Evolutionary conservation across 2,888 invertebrate genomes (phyloP).

Genomic region (Cryptocephalus primarius): DNA sequence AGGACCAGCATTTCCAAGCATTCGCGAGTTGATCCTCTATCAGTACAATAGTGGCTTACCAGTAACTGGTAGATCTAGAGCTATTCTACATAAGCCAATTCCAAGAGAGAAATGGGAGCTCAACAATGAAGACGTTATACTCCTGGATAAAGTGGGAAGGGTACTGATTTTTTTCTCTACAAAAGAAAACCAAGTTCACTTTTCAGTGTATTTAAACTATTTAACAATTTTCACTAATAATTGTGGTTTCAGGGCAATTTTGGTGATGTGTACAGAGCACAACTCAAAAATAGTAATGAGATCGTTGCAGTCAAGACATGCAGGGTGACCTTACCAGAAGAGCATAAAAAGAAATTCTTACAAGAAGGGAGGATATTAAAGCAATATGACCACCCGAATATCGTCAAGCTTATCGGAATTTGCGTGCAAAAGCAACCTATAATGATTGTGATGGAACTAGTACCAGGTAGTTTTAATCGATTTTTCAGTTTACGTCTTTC

Average conservation of each 20-base stretch:
- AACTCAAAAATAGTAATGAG: conserved; percentile 67
- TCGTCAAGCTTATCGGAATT: conserved; percentile 91
- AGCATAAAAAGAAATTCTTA: conserved; percentile 84
- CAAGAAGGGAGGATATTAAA: conserved; percentile 92
- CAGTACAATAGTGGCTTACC: conserved; percentile 78
- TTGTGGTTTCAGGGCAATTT: conserved; percentile 74
- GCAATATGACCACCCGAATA: conserved; percentile 94
- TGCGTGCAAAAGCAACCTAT: conserved; percentile 97
- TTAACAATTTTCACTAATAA: neutral
- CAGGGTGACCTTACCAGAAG: conserved; percentile 85
- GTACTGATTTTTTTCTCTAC: conserved; percentile 41
- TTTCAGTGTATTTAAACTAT: neutral
- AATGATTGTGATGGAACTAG: conserved; percentile 98
- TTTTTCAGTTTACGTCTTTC: neutral
- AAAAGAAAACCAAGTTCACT: neutral
- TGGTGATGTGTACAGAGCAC: conserved; percentile 92
- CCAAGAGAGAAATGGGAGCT: conserved; percentile 90
- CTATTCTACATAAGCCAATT: conserved; percentile 76
- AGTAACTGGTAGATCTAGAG: conserved; percentile 87
- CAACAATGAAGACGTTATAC: conserved; percentile 86
- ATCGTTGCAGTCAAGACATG: conserved; percentile 96
- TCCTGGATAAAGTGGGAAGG: conserved; percentile 87
- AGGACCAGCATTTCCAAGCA: conserved; percentile 86
- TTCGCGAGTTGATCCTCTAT: conserved; percentile 82
- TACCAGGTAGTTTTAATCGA: conserved; percentile 51